Conservation (phyloP, 2,888 invertebrate species). For the Ferrisia virgata region DNA sequence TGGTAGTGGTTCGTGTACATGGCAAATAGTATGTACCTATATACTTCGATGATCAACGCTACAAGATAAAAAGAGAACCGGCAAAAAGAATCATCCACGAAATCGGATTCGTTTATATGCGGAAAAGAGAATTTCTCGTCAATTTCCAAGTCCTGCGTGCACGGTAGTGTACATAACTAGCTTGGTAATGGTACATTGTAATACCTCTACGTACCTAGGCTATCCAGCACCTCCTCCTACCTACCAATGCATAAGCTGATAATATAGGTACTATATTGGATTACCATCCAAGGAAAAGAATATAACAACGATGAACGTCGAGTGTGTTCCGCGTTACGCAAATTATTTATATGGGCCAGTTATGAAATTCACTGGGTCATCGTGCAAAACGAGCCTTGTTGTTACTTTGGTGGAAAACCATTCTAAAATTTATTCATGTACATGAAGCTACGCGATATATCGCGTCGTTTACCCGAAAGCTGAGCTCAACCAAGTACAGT, state of each 20-base stretch:
- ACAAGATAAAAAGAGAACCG: neutral
- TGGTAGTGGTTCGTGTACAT: neutral
- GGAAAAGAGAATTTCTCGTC: neutral
- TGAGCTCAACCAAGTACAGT: neutral
- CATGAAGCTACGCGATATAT: neutral
- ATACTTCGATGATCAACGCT: neutral
- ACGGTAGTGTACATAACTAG: too few species aligned
- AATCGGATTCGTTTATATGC: constrained; percentile 25
- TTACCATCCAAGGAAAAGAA: neutral
- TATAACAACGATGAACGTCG: neutral
- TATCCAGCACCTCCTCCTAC: too few species aligned
- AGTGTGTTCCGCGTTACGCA: constrained; percentile 15
- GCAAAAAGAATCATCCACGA: neutral
- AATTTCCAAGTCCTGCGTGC: neutral
- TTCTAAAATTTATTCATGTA: neutral
- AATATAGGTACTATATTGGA: neutral
- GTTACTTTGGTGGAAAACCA: neutral
- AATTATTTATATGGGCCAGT: neutral
- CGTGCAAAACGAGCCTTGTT: neutral
- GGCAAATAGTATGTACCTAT: neutral
- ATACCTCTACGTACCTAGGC: too few species aligned
- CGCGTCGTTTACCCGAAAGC: neutral
- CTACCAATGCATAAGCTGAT: neutral
- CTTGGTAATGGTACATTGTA: too few species aligned
- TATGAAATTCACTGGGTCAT: constrained; percentile 19